Base-by-base conservation (phyloP, 1,140 invertebrate species). In the Caerostris darwini region DNA sequence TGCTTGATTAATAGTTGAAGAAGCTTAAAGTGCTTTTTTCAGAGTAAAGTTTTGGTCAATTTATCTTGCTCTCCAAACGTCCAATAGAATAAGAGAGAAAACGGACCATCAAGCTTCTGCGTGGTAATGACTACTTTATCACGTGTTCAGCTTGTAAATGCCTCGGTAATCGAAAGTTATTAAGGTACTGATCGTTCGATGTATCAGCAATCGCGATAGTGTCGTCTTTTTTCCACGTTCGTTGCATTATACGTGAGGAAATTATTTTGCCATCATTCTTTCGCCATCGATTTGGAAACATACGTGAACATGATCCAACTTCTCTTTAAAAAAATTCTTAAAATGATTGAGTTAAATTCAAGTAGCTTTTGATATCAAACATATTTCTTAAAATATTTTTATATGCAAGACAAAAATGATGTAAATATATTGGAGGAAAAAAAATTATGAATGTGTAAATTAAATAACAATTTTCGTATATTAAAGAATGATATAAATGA, bases 141-240 rank as follows among this genome's bases (percentile, higher is more conserved):
- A 50, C 34, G 34, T 77, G 34, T 77, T 77, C 71, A 77, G 71
- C 71, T 34, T 77, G 71, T 77, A 77, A 77, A 77, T 50, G 10
- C 34, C 34, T 12, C 53, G 3, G 19, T 77, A 77, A 77, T 77
- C 19, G 71, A 77, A 77, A 77, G 71, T 12, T 50, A 53, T 77
- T 77, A 77, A 53, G 71, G 71, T 5, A 50, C 71, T 77, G 50
- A 77, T 77, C 71, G 34, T 3, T 77, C 7, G 50, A 77, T 50
- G 71, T 50, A 53, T 77, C 34, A 14, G 71, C 10, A 19, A 77
- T 77, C 34, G 71, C 10, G 71, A 77, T 53, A 50, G 19, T 77
- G 50, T 53, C 34, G 34, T 34, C 3, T 34, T 12, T 14, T 77
- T 77, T 77, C 5, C 19, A 12, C 10, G 10, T 50, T 50, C 71